Conservation (phyloP, 1,140 invertebrate species). For the Ostrea edulis region DNA sequence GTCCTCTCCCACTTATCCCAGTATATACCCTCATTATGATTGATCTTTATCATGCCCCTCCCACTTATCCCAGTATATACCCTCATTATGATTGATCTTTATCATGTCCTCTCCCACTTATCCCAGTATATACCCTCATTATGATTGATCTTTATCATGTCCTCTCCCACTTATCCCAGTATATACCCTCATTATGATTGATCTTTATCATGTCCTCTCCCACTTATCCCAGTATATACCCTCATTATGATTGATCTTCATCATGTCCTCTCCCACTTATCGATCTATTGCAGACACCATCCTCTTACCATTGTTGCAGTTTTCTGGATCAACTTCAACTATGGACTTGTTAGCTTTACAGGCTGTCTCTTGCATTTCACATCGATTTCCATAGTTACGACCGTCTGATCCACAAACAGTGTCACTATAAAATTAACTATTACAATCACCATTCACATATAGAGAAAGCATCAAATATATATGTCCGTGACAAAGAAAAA, state of each 20-base stretch:
- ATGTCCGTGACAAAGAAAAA: too few relatives aligned
- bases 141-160: too few relatives aligned
- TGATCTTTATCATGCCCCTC: too few relatives aligned
- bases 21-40: too few relatives aligned
- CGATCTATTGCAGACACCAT: background rate
- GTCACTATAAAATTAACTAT: constrained; percentile 52
- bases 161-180: too few relatives aligned
- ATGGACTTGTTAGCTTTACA: constrained; percentile 62
- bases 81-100: too few relatives aligned
- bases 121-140: too few relatives aligned
- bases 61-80: too few relatives aligned
- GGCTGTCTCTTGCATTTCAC: constrained; percentile 65
- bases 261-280: background rate
- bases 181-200: background rate
- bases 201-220: background rate
- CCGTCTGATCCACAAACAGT: constrained; percentile 76
- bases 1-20: too few relatives aligned
- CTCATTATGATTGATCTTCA: background rate
- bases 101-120: too few relatives aligned
- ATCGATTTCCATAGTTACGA: constrained; percentile 71
- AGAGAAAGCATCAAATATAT: background rate
- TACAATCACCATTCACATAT: background rate
- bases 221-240: background rate
- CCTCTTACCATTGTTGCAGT: constrained; percentile 67
- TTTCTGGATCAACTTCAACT: constrained; percentile 58